Evolutionary conservation across 2,888 invertebrate genomes (phyloP).

Genomic region (Phorcus lineatus): DNA sequence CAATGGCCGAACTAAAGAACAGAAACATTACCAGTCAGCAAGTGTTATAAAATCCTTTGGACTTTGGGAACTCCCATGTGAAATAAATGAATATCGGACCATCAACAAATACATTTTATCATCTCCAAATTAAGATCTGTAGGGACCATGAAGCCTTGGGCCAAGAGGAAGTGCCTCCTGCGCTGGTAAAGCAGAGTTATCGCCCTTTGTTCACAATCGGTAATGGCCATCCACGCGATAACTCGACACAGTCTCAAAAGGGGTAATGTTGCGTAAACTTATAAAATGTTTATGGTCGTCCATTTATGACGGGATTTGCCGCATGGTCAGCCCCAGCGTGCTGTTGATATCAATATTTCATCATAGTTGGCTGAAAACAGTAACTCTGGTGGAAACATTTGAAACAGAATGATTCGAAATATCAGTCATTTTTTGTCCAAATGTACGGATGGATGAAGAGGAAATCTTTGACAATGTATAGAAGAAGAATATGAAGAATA

Average conservation of each 20-base stretch:
- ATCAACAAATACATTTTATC: no score
- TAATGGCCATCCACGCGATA: not conserved
- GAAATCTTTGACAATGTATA: no score
- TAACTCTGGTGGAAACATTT: not conserved
- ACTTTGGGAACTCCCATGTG: no score
- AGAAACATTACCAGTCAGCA: no score
- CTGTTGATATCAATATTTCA: not conserved
- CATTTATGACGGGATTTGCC: not conserved
- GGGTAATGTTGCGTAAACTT: constrained; percentile 3
- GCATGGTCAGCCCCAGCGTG: not conserved
- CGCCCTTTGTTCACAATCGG: not conserved
- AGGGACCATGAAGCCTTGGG: no score
- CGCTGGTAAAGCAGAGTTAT: not conserved
- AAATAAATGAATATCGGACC: no score
- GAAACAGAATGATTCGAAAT: not conserved
- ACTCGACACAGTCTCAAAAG: not conserved
- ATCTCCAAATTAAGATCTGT: no score
- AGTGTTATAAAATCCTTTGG: no score
- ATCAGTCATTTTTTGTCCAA: not conserved
- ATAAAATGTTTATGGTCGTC: constrained; percentile 2
- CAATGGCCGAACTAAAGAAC: no score
- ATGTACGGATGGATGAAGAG: not conserved
- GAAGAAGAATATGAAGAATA: no score
- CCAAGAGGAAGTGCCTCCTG: no score
- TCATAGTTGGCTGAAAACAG: not conserved